Conservation (phyloP, 2,113 vertebrate species). For the Nematolebias whitei region DNA sequence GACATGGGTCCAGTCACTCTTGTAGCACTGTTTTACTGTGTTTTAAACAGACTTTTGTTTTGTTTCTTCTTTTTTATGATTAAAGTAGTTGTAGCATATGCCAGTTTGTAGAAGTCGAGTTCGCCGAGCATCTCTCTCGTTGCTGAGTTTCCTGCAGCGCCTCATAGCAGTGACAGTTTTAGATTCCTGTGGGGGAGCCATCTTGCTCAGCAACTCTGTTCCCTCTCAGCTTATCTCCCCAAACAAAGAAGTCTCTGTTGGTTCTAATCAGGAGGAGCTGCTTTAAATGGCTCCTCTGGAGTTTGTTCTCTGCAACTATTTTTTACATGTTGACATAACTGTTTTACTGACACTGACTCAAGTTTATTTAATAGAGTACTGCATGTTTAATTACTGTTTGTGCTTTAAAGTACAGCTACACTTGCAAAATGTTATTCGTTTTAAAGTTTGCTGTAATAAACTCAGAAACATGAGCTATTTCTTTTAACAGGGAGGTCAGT, state of each 20-base stretch:
- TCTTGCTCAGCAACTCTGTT: conserved; percentile 25
- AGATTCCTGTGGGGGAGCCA: not conserved
- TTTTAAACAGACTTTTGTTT: not conserved
- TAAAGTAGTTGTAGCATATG: not conserved
- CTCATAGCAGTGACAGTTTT: conserved; percentile 8
- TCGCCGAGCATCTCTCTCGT: not conserved
- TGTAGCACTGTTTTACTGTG: too few species aligned
- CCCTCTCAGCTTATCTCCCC: conserved; percentile 30
- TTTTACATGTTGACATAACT: not conserved
- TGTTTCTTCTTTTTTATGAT: not conserved
- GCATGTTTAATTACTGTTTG: not conserved
- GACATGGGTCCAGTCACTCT: too few species aligned
- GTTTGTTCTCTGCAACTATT: not conserved
- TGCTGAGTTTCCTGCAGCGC: not conserved
- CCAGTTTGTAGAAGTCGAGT: not conserved
- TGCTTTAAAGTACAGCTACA: conserved; percentile 6
- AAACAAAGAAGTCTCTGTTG: conserved; percentile 23
- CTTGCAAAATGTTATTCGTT: not conserved
- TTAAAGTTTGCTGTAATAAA: not conserved
- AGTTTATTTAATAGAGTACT: not conserved
- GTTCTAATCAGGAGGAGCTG: conserved; percentile 22
- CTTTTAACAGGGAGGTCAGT: conserved; percentile 80
- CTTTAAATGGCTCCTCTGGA: not conserved
- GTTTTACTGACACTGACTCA: not conserved
- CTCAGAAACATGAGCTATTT: conserved; percentile 14